phyloP scores from a whole-genome alignment of 1,140 invertebrate genomes.

The Diabrotica undecimpunctata region DNA sequence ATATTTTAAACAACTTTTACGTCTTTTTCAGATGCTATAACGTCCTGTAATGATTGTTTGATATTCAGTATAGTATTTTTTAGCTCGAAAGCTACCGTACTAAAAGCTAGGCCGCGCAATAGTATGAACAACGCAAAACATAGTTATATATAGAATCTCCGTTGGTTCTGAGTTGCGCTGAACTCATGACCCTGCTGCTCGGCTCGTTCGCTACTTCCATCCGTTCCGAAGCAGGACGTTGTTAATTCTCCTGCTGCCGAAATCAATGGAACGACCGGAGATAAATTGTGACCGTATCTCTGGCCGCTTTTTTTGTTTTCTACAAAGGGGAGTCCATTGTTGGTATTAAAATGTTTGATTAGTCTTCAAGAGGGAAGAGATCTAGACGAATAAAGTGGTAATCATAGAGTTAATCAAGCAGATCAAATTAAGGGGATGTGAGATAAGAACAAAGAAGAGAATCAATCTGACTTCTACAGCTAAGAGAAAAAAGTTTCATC shows the following conservation, averaged over 20 bases:
- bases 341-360: background rate
- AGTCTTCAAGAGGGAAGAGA: background rate
- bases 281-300: background rate
- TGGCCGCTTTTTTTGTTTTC: background rate
- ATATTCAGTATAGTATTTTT: too few species aligned
- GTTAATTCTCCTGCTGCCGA: conserved; percentile 1
- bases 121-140: background rate
- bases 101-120: background rate
- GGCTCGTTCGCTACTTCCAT: conserved; percentile 3
- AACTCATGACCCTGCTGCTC: conserved; percentile 12
- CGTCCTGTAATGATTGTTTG: too few species aligned
- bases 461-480: too few species aligned
- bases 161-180: conserved; percentile 10
- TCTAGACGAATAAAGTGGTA: background rate
- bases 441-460: too few species aligned
- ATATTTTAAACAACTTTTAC: too few species aligned
- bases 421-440: too few species aligned
- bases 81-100: background rate
- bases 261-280: background rate
- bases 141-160: conserved; percentile 12
- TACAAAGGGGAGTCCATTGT: background rate
- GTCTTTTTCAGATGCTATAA: too few species aligned
- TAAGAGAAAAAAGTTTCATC: too few species aligned
- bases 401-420: too few species aligned
- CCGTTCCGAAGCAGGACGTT: background rate